Evolutionary conservation across 2,888 invertebrate species (phyloP).

Genomic region (Eilema depressum): DNA sequence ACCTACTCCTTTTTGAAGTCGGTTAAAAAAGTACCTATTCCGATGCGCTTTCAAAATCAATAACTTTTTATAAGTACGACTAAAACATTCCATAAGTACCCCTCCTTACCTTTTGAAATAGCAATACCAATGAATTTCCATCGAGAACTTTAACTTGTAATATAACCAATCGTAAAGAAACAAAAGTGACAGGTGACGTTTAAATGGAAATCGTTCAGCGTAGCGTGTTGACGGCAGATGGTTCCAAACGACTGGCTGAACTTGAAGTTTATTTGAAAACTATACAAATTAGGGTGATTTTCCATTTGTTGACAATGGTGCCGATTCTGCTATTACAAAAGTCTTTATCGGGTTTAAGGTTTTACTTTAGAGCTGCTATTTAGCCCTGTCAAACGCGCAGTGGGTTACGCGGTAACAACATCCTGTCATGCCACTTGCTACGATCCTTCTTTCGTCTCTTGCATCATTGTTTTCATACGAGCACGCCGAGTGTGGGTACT

Average conservation of each 20-base stretch:
- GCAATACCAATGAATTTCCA: background rate
- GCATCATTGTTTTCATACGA: too few species aligned
- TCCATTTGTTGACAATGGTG: background rate
- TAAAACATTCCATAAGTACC: background rate
- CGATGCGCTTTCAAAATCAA: background rate
- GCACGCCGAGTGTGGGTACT: too few species aligned
- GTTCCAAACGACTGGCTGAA: background rate
- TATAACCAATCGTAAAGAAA: background rate
- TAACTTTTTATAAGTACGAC: background rate
- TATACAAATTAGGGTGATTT: background rate
- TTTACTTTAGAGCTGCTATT: too few species aligned
- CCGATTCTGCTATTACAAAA: background rate
- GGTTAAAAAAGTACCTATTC: too few species aligned
- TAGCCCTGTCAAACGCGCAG: too few species aligned
- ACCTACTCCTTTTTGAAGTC: too few species aligned
- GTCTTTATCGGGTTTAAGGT: too few species aligned
- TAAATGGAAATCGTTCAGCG: slow-evolving; percentile 13
- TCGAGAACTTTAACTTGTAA: background rate
- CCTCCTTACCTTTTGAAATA: background rate
- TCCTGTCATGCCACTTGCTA: too few species aligned
- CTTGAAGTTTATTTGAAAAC: slow-evolving; percentile 5
- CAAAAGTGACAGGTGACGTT: slow-evolving; percentile 17
- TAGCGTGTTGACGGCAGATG: background rate
- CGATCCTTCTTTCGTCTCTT: too few species aligned
- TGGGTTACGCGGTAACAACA: too few species aligned